Percentiles rank a stretch among this genome's conserved stretches.
Conservation (phyloP, 2,797 vertebrate genomes). For the Ptychobarbus kaznakovi region DNA sequence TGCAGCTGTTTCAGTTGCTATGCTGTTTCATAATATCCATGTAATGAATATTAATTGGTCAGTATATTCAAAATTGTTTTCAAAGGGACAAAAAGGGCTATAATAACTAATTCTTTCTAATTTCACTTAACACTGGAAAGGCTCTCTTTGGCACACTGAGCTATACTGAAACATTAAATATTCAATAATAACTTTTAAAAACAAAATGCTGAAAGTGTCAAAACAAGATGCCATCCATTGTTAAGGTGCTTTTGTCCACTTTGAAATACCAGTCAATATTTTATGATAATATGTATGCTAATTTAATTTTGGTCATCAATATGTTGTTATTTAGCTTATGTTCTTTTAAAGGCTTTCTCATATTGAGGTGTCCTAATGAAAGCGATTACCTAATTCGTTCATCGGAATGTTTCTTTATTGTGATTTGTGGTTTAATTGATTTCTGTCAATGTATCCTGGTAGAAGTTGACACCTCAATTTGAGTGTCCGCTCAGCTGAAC, state of each 20-base stretch:
- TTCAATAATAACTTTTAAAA: not conserved
- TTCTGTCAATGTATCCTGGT: not conserved
- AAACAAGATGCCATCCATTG: conserved; percentile 57
- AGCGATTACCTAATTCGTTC: not conserved
- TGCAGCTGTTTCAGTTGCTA: conserved; percentile 11
- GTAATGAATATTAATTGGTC: conserved; percentile 7
- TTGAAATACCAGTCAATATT: conserved; percentile 60
- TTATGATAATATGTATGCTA: conserved; percentile 9
- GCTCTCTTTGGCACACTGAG: not conserved
- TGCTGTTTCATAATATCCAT: conserved; percentile 19
- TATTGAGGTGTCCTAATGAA: conserved; percentile 36
- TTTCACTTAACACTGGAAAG: conserved; percentile 16
- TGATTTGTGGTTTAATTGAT: not conserved
- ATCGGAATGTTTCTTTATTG: not conserved
- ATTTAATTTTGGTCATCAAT: not conserved
- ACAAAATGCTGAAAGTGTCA: conserved; percentile 54
- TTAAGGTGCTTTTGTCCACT: conserved; percentile 68
- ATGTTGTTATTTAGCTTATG: conserved; percentile 31
- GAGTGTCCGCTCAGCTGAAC: conserved; percentile 65
- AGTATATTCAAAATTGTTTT: conserved; percentile 53
- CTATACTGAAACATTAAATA: not conserved
- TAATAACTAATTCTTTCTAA: not conserved
- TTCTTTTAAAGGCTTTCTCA: conserved; percentile 22
- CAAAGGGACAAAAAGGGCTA: conserved; percentile 60
- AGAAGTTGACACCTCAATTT: conserved; percentile 55